A percentile compares a stretch with the other conserved stretches of the same genome.
phyloP scores from a whole-genome alignment of 1,140 invertebrate genomes.

The Aporrectodea caliginosa region DNA sequence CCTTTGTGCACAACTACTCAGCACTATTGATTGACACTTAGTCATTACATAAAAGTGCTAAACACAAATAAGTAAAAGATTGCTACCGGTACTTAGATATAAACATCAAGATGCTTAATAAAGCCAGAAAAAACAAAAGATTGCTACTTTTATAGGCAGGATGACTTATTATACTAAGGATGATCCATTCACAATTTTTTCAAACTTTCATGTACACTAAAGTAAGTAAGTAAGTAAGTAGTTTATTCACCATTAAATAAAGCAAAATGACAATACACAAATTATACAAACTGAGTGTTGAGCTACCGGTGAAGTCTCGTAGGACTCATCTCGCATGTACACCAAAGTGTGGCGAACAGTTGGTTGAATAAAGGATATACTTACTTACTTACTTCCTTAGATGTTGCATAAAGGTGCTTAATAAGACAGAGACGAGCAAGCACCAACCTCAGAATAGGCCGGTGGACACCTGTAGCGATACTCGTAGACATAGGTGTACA shows the following conservation, averaged over 20 bases:
- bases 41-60: too few species aligned
- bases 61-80: too few species aligned
- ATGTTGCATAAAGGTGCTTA: not conserved
- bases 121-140: too few species aligned
- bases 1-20: too few species aligned
- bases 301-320: not conserved
- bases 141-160: too few species aligned
- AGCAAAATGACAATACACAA: not conserved
- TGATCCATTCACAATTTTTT: too few species aligned
- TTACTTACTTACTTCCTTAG: not conserved
- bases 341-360: not conserved
- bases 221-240: too few species aligned
- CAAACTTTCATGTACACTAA: too few species aligned
- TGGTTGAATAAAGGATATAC: not conserved
- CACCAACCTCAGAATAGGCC: constrained; percentile 48
- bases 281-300: not conserved
- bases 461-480: constrained; percentile 55
- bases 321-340: not conserved
- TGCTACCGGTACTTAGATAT: too few species aligned
- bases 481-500: constrained; percentile 58
- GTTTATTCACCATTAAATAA: not conserved
- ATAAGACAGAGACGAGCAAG: not conserved
- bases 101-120: too few species aligned
- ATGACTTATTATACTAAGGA: too few species aligned
- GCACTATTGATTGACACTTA: too few species aligned